phyloP scores from a whole-genome alignment of 2,888 invertebrate genomes.

The Cataglyphis cursor region DNA sequence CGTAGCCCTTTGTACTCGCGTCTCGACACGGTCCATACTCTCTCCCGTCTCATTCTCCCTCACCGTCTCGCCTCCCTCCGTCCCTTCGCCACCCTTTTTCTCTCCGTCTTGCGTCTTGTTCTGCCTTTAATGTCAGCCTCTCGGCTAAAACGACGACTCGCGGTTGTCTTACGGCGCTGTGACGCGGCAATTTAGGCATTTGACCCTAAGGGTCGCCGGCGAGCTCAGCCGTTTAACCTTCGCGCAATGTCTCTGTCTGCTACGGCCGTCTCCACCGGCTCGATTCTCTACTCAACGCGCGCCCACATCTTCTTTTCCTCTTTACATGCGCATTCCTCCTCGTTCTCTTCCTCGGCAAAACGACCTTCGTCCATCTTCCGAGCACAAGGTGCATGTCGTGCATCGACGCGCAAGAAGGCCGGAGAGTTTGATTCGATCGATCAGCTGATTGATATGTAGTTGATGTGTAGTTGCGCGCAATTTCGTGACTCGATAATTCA shows the following conservation, averaged over 20 bases:
- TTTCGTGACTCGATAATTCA: constrained; percentile 34
- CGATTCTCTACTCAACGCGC: constrained; percentile 41
- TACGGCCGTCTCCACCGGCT: constrained; percentile 57
- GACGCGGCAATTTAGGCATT: constrained; percentile 86
- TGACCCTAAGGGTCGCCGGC: constrained; percentile 81
- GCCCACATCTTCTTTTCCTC: constrained; percentile 64
- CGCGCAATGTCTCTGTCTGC: constrained; percentile 83
- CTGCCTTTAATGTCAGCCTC: constrained; percentile 75
- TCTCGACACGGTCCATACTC: constrained; percentile 46
- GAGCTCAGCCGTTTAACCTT: constrained; percentile 85
- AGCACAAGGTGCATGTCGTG: neutral
- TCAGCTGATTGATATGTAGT: constrained; percentile 34
- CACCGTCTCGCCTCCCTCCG: neutral
- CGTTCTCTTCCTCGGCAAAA: constrained; percentile 59
- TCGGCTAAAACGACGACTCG: constrained; percentile 79
- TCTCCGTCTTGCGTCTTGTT: constrained; percentile 32
- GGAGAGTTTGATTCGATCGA: constrained; percentile 29
- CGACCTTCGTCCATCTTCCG: constrained; percentile 56
- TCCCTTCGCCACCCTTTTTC: constrained; percentile 45
- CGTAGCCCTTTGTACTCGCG: constrained; percentile 57
- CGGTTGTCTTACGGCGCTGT: constrained; percentile 80
- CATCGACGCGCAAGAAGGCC: constrained; percentile 8
- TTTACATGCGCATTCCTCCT: constrained; percentile 65
- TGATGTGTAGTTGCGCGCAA: constrained; percentile 16
- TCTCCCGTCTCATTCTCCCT: neutral